phyloP scores from a whole-genome alignment of 2,113 vertebrate genomes.

The Perca fluviatilis region DNA sequence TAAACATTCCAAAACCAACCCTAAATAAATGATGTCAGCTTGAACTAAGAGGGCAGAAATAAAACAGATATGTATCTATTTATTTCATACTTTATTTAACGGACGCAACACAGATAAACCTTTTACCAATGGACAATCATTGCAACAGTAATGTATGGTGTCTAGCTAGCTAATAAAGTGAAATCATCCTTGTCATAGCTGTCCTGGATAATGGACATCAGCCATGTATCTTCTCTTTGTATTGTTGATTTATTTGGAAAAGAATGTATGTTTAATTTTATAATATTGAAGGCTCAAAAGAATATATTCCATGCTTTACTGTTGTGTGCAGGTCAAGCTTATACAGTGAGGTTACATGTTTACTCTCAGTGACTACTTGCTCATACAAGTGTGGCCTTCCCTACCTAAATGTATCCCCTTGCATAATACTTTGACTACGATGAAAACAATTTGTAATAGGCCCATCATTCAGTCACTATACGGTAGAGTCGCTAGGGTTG shows the following conservation, averaged over 20 bases:
- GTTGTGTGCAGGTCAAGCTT: neutral
- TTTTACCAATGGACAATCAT: neutral
- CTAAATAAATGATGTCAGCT: constrained; percentile 1
- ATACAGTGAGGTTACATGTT: constrained; percentile 8
- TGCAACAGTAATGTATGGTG: neutral
- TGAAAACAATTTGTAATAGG: constrained; percentile 26
- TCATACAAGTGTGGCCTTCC: neutral
- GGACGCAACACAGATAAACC: neutral
- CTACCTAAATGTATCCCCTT: neutral
- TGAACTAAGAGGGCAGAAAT: constrained; percentile 4
- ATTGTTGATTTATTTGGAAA: constrained; percentile 1
- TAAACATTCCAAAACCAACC: constrained; percentile 11
- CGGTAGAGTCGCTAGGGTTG: constrained; percentile 11
- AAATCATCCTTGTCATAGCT: neutral
- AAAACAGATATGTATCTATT: neutral
- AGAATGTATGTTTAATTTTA: neutral
- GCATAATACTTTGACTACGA: constrained; percentile 16
- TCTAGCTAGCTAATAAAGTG: neutral
- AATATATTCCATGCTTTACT: neutral
- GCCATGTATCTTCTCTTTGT: neutral
- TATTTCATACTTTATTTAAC: neutral
- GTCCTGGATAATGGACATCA: neutral
- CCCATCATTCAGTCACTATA: constrained; percentile 36
- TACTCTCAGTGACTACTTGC: neutral
- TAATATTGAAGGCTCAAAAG: neutral